Percentiles rank a stretch among this genome's conserved stretches.
Evolutionary conservation across 2,888 invertebrate genomes (phyloP).

Genomic region (Diarsia rubi): DNA sequence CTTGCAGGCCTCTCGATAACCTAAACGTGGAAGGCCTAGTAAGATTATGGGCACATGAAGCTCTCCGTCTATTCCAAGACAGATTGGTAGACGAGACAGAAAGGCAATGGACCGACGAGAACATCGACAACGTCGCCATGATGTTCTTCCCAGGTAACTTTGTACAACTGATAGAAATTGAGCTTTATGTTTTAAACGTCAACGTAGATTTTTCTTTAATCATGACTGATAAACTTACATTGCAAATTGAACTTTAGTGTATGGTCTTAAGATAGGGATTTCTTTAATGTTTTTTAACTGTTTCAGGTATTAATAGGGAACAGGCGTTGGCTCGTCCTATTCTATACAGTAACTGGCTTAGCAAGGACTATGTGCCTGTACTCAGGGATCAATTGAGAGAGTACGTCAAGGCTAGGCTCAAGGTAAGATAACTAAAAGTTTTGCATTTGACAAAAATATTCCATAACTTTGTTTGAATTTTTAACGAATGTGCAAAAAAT

Average conservation of each 20-base stretch:
- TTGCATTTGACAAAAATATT: not conserved
- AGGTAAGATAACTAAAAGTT: slow-evolving; percentile 88
- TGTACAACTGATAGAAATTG: slow-evolving; percentile 15
- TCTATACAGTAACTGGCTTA: slow-evolving; percentile 99
- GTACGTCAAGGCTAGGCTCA: slow-evolving; percentile 98
- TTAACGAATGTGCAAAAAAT: not conserved
- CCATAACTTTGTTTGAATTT: not conserved
- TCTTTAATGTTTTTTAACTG: not conserved
- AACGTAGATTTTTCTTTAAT: not conserved
- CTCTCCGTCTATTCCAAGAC: slow-evolving; percentile 98
- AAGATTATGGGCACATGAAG: slow-evolving; percentile 99
- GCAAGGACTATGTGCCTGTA: slow-evolving; percentile 99
- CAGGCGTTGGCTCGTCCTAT: slow-evolving; percentile 98
- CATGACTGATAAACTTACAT: not conserved
- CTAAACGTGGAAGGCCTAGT: slow-evolving; percentile 98
- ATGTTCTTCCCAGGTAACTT: slow-evolving; percentile 97
- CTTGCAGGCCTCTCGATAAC: slow-evolving; percentile 95
- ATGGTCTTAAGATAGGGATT: not conserved
- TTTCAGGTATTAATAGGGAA: slow-evolving; percentile 94
- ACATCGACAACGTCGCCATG: slow-evolving; percentile 97
- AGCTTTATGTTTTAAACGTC: not conserved
- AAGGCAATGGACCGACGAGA: slow-evolving; percentile 99
- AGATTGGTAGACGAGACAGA: slow-evolving; percentile 98
- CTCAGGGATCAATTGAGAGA: slow-evolving; percentile 98
- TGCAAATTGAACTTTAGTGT: not conserved